Base-by-base conservation (phyloP, 1,140 invertebrate species). In the Phymorhynchus buccinoides region DNA sequence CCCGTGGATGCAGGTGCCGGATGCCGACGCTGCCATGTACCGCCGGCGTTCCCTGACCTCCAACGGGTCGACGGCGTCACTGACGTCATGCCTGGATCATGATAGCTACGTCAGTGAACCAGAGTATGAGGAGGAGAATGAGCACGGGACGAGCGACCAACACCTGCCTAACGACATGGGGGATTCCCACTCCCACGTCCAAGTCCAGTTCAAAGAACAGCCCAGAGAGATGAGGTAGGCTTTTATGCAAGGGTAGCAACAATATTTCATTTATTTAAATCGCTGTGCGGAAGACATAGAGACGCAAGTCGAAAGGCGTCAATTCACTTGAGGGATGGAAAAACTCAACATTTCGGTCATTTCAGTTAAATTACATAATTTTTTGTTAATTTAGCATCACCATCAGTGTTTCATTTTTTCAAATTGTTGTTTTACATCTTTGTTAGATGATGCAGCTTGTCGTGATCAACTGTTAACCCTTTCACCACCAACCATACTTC, bases 61-160 rank as follows among this genome's bases (percentile, higher is more conserved):
- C 27, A 87, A 85, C 52, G 91, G 90, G 0, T 91, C 90, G 18
- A 92, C 91, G 32, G 89, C 87, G 9, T 92, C 91, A 9, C 85
- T 92, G 56, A 89, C 89, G 3, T 92, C 91, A 14, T 87, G 91
- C 22, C 87, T 92, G 0, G 91, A 91, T 71, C 91, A 92, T 83
- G 90, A 91, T 84, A 92, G 91, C 85, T 90, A 91, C 84, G 85
- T 86, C 7, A 91, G 90, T 87, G 79, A 85, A 66, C 80, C 85
- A 88, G 80, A 84, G 44, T 56, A 37, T 75, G 37, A 37, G 41
- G 37, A 12, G 32, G 73, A 41, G 27, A 35, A 75, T 41, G 6
- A 22, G 2, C 14, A 75, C 7, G 9, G 14, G 18, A 35, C 18
- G 37, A 6, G 32, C 37, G 37, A 75, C 6, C 41, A 79, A 30